A percentile compares a stretch with the other conserved stretches of the same genome.
phyloP scores from a whole-genome alignment of 2,113 vertebrate genomes.

The Amazona vittata region DNA sequence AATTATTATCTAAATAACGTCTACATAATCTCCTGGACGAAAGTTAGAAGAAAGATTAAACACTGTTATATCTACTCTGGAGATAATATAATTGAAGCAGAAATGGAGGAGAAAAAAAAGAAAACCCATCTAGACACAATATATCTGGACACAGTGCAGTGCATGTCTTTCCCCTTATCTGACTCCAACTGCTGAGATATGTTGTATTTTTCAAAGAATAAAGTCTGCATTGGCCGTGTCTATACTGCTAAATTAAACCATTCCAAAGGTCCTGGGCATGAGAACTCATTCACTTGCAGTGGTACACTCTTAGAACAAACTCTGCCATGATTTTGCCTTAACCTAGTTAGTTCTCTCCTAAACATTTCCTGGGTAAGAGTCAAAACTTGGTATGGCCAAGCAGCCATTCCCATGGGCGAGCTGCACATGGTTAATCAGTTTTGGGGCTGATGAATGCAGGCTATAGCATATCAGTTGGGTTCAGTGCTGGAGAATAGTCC shows the following conservation, averaged over 20 bases:
- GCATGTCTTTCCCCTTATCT: neutral
- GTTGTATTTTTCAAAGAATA: neutral
- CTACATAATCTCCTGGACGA: neutral
- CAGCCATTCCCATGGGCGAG: neutral
- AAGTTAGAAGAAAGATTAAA: neutral
- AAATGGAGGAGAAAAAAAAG: neutral
- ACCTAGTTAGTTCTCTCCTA: neutral
- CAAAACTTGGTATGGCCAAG: neutral
- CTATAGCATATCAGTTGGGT: neutral
- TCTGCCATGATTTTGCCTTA: neutral
- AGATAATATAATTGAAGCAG: neutral
- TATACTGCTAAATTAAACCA: neutral
- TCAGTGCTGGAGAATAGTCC: neutral
- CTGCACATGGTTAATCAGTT: neutral
- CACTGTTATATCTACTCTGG: neutral
- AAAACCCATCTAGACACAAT: neutral
- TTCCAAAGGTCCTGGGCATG: neutral
- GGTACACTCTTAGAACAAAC: neutral
- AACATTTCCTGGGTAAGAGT: neutral
- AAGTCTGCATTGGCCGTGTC: neutral
- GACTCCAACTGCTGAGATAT: neutral
- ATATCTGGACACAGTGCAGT: neutral
- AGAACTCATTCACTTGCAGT: neutral
- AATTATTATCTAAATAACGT: constrained; percentile 19
- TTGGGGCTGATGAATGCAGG: neutral